These are phyloP conservation scores for Ctenochaetus hawaiiensis DNA, from an alignment of 2,797 vertebrate genomes.

Conservation along the genomic window DNA sequence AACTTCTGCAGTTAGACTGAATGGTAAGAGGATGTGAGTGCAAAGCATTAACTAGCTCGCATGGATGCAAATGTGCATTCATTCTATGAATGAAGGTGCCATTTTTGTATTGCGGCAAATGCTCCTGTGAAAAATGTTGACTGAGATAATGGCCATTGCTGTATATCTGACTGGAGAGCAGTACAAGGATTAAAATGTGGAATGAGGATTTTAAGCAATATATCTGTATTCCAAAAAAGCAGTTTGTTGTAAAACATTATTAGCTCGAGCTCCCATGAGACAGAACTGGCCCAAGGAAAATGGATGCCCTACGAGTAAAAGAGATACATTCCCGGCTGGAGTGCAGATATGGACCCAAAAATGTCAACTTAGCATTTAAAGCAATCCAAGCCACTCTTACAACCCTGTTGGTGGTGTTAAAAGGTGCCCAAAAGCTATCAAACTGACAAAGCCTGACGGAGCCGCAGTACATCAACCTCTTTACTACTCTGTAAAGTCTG, in stretches of 20 bases:
- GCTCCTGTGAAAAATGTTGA: conserved; percentile 1
- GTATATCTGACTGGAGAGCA: conserved; percentile 19
- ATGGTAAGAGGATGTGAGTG: conserved; percentile 15
- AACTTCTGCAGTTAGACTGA: conserved; percentile 57
- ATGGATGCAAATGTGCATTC: conserved; percentile 33
- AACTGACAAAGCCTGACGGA: conserved; percentile 73
- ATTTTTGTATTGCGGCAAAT: conserved; percentile 9
- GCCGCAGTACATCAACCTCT: conserved; percentile 74
- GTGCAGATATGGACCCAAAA: conserved; percentile 70
- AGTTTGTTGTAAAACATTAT: conserved; percentile 7
- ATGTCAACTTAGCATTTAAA: conserved; percentile 81
- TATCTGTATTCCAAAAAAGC: conserved; percentile 26
- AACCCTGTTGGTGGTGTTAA: conserved; percentile 74
- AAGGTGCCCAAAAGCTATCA: conserved; percentile 79
- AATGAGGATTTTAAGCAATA: conserved; percentile 4
- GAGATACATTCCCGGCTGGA: conserved; percentile 28
- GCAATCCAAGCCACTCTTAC: conserved; percentile 68
- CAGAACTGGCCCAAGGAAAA: conserved; percentile 9
- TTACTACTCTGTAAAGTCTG: conserved; percentile 77
- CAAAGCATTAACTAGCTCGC: conserved; percentile 36
- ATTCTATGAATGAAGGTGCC: conserved; percentile 11
- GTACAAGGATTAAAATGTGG: conserved; percentile 5
- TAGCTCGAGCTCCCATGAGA: conserved; percentile 9
- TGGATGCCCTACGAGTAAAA: conserved; percentile 25
- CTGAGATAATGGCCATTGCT: conserved; percentile 22